phyloP scores from a whole-genome alignment of 2,797 vertebrate species.

The Botia kubotai region DNA sequence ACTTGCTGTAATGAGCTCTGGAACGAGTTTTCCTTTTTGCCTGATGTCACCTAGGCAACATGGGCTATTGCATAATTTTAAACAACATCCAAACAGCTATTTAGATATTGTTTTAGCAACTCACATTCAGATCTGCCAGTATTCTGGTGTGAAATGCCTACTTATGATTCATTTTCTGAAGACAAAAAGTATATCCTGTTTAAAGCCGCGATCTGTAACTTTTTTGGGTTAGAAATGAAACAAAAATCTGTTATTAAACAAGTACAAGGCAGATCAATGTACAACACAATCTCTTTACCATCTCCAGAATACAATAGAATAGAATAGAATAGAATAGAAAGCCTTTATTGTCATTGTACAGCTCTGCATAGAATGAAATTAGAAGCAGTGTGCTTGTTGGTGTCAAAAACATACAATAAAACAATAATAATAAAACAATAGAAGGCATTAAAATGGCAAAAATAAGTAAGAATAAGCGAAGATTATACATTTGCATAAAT shows the following conservation, averaged over 20 bases:
- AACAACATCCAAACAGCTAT: slow-evolving; percentile 7
- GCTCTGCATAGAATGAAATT: too few species aligned
- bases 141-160: slow-evolving; percentile 8
- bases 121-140: slow-evolving; percentile 3
- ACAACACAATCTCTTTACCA: too few species aligned
- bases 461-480: too few species aligned
- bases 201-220: neutral
- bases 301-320: too few species aligned
- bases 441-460: too few species aligned
- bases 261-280: too few species aligned
- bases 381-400: too few species aligned
- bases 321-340: too few species aligned
- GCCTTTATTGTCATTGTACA: too few species aligned
- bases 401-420: neutral
- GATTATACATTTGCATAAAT: too few species aligned
- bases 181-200: slow-evolving; percentile 12
- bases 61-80: slow-evolving; percentile 11
- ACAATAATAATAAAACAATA: neutral
- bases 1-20: slow-evolving; percentile 9
- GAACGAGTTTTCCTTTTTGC: slow-evolving; percentile 13
- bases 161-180: neutral
- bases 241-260: too few species aligned
- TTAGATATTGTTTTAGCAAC: slow-evolving; percentile 15
- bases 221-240: too few species aligned
- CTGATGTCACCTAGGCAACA: slow-evolving; percentile 9